Conservation (phyloP, 2,113 vertebrate genomes). For the Ceyx margarethae region DNA sequence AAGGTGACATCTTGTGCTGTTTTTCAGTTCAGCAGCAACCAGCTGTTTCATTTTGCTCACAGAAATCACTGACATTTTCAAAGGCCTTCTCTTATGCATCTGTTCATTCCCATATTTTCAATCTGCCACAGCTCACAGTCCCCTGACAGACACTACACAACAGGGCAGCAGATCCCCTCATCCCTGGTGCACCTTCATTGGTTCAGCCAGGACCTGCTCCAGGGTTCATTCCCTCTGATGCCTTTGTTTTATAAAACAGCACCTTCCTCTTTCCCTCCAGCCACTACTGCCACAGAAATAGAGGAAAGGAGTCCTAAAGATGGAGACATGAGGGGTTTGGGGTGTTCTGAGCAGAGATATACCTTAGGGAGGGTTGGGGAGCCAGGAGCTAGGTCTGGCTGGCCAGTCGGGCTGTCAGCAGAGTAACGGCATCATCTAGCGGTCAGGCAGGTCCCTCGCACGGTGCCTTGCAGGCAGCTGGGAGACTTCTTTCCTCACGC, state of each 20-base stretch:
- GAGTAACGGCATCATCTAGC: constrained; percentile 24
- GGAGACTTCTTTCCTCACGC: not conserved
- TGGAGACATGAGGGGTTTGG: not conserved
- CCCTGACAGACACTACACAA: not conserved
- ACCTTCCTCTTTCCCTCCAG: not conserved
- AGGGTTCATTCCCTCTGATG: not conserved
- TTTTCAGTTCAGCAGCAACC: not conserved
- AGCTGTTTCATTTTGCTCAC: not conserved
- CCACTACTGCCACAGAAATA: not conserved
- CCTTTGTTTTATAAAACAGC: not conserved
- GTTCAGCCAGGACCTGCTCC: not conserved
- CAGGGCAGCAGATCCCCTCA: not conserved
- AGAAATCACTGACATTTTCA: not conserved
- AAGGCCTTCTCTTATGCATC: not conserved
- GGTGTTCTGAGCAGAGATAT: not conserved
- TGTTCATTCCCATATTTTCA: not conserved
- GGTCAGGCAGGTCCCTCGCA: not conserved
- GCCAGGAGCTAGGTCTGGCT: not conserved
- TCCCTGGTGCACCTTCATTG: not conserved
- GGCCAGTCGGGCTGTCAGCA: not conserved
- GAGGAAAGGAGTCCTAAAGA: not conserved
- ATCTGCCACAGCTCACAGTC: not conserved
- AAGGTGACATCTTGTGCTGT: not conserved
- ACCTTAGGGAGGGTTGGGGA: not conserved
- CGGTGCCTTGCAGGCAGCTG: rapidly evolving